A percentile compares a stretch with the other conserved stretches of the same genome.
Conservation (phyloP, 2,888 invertebrate species). For the Chironomus tentans region DNA sequence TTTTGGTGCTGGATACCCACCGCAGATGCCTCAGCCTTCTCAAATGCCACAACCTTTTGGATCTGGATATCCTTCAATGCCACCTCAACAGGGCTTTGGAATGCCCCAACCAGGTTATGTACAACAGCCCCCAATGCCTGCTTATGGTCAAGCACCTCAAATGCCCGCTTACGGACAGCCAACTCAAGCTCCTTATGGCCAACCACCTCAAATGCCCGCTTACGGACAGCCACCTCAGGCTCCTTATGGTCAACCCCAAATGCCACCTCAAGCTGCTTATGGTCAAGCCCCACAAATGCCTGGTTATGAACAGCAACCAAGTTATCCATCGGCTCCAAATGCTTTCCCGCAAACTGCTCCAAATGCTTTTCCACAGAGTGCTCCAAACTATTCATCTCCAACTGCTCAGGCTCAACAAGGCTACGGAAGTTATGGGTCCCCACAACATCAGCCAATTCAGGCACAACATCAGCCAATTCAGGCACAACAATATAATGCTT, state of each 20-base stretch:
- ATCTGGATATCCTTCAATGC: background rate
- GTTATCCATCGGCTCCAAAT: background rate
- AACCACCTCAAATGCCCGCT: background rate
- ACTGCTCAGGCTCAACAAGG: background rate
- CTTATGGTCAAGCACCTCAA: background rate
- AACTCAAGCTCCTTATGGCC: background rate
- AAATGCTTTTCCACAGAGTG: background rate
- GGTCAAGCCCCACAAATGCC: background rate
- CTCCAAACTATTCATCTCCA: background rate
- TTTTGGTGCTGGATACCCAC: slow-evolving; percentile 39
- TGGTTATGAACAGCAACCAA: background rate
- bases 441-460: background rate
- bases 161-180: background rate
- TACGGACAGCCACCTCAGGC: background rate
- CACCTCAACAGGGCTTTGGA: background rate
- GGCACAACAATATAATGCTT: background rate
- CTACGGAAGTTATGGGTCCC: background rate
- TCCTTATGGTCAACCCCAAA: background rate
- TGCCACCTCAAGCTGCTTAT: background rate
- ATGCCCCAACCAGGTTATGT: background rate
- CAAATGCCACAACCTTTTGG: background rate
- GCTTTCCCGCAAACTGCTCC: background rate
- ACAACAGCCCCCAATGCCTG: background rate
- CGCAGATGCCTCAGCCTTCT: background rate
- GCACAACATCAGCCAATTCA: background rate